Evolutionary conservation across 2,888 invertebrate species (phyloP).

Genomic region (Chrysotoxum bicinctum): DNA sequence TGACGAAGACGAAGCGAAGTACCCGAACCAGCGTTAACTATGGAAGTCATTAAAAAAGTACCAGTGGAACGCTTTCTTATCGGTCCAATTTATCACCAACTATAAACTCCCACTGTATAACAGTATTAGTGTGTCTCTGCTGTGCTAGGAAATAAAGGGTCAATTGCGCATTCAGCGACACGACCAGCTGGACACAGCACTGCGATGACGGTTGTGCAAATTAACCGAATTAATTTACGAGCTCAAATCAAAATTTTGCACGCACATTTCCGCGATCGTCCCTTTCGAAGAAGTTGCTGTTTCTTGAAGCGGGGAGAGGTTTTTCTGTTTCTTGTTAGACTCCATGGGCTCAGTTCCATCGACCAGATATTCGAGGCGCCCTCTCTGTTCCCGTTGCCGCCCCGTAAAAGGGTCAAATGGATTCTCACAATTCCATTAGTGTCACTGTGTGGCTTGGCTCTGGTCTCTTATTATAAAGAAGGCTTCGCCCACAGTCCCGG

Average conservation of each 20-base stretch:
- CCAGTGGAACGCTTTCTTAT: conserved; percentile 47
- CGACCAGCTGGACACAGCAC: conserved; percentile 43
- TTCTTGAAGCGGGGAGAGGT: background rate
- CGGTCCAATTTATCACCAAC: conserved; percentile 65
- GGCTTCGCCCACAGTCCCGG: conserved; percentile 17
- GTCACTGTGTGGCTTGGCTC: conserved; percentile 48
- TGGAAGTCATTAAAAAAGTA: conserved; percentile 58
- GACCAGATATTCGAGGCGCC: conserved; percentile 2
- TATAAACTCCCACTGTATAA: conserved; percentile 55
- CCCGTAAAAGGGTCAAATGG: conserved; percentile 58
- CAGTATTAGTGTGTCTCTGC: background rate
- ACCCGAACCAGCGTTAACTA: background rate
- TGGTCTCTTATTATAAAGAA: conserved; percentile 26
- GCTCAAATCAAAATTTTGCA: conserved; percentile 73
- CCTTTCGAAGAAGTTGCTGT: conserved; percentile 27
- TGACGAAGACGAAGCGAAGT: background rate
- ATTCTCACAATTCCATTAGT: conserved; percentile 70
- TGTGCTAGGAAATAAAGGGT: conserved; percentile 28
- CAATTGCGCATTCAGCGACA: conserved; percentile 45
- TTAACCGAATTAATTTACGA: conserved; percentile 73
- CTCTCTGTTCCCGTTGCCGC: conserved; percentile 17
- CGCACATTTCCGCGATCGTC: conserved; percentile 68
- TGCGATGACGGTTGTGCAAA: conserved; percentile 56
- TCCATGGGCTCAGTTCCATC: background rate
- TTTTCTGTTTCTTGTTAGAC: background rate